These are phyloP conservation scores for Cartodere bifasciata DNA, from an alignment of 2,888 invertebrate genomes.

Conservation along the genomic window DNA sequence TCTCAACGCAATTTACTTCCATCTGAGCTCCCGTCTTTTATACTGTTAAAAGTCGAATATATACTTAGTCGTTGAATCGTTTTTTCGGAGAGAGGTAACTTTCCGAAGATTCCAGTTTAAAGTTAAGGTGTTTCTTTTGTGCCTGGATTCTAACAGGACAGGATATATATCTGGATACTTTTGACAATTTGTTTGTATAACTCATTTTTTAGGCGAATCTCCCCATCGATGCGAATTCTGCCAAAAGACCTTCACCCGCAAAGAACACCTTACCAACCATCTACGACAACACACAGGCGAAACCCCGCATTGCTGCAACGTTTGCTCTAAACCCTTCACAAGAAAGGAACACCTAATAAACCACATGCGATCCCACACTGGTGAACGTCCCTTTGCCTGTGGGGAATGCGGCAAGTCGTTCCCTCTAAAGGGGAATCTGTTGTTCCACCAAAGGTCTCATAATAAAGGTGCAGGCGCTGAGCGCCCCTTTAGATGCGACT, in stretches of 20 bases:
- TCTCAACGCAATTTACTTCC: too few relatives aligned
- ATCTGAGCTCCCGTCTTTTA: too few relatives aligned
- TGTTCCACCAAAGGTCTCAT: slow-evolving; percentile 80
- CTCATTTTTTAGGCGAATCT: slow-evolving; percentile 49
- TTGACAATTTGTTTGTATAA: slow-evolving; percentile 31
- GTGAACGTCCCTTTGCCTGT: slow-evolving; percentile 73
- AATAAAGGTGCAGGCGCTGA: slow-evolving; percentile 46
- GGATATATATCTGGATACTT: too few relatives aligned
- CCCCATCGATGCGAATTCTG: slow-evolving; percentile 60
- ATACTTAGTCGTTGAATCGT: too few relatives aligned
- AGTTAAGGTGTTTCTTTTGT: too few relatives aligned
- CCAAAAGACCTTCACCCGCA: slow-evolving; percentile 56
- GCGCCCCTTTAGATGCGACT: slow-evolving; percentile 58
- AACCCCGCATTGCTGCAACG: slow-evolving; percentile 57
- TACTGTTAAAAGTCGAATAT: too few relatives aligned
- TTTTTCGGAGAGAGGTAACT: too few relatives aligned
- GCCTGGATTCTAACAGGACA: too few relatives aligned
- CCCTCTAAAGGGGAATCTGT: slow-evolving; percentile 65
- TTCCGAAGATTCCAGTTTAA: too few relatives aligned
- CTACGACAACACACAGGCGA: slow-evolving; percentile 60
- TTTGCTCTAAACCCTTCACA: slow-evolving; percentile 61
- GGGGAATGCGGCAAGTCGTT: slow-evolving; percentile 79
- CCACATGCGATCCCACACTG: slow-evolving; percentile 67
- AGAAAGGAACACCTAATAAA: slow-evolving; percentile 62
- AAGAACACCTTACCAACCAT: slow-evolving; percentile 60